A percentile compares a stretch with the other conserved stretches of the same genome.
Conservation (phyloP, 2,888 invertebrate species). For the Rotaria macrura region DNA sequence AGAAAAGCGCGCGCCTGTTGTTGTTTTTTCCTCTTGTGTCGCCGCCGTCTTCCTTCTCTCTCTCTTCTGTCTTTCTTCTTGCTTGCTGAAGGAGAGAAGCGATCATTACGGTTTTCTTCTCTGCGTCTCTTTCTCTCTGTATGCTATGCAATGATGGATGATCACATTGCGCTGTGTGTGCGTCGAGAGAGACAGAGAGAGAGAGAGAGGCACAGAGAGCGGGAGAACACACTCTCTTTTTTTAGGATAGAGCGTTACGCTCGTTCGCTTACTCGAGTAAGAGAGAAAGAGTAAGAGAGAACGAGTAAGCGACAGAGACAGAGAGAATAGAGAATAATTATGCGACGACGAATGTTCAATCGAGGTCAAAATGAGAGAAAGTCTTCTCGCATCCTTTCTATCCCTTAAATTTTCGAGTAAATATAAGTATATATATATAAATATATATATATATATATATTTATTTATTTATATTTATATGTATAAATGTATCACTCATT, state of each 20-base stretch:
- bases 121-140: neutral
- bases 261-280: neutral
- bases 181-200: neutral
- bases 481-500: neutral
- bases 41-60: conserved; percentile 18
- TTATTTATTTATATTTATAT: too few relatives aligned
- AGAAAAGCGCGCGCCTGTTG: conserved; percentile 4
- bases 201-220: neutral
- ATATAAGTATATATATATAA: neutral
- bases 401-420: neutral
- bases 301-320: neutral
- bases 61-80: neutral
- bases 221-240: conserved; percentile 1
- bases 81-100: neutral
- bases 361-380: conserved; percentile 1
- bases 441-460: neutral
- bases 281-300: neutral
- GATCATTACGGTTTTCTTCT: conserved; percentile 12
- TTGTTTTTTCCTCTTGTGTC: conserved; percentile 5
- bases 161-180: neutral
- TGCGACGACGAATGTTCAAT: conserved; percentile 15
- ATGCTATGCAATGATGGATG: conserved; percentile 20
- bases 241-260: neutral
- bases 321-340: conserved; percentile 3
- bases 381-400: conserved; percentile 3